Base-by-base conservation (phyloP, 2,797 vertebrate species). In the Holocentrus rufus region DNA sequence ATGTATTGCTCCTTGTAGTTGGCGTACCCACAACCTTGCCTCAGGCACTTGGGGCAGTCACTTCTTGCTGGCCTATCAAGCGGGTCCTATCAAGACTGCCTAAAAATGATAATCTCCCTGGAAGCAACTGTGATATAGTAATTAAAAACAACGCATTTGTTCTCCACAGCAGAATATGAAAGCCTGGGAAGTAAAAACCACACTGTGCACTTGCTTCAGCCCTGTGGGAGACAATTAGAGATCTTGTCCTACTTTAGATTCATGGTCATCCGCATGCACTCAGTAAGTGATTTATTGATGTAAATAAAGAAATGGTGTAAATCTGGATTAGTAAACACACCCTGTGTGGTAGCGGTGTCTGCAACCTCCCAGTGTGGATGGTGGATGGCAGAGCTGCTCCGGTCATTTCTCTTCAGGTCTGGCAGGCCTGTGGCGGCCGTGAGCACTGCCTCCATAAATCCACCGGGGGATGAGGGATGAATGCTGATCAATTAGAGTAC, bases 401-500 rank as follows among this genome's bases (percentile, higher is more conserved):
- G 65, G 82, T 77, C 66, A 87, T 89, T 82, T 82, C 81, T 87
- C 81, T 87, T 74, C 17, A 65, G 80, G 72, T 72, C 80, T 84
- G 84, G 82, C 80, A 81, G 73, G 71, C 53, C 66, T n/a, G 47
- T 77, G 81, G 85, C 82, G 74, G 87, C 69, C 34, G 31, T 56
- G 60, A 74, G 67, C 80, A 39, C 56, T 54, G 64, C 58, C 78
- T 84, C 63, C 74, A 56, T 89, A 76, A 84, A 92, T 89, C 85
- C 76, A 77, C 15, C 13, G 52, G 47, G 47, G 73, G 82, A 88
- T 80, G 79, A 89, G 85, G 39, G 77, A 78, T 67, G 81, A 87
- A 85, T 89, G 82, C 81, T 86, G 85, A 93, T 92, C 85, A 87
- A 85, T 89, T 90, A 82, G 82, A 79, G 79, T 34, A 67, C 82